Evolutionary conservation across 2,113 vertebrate genomes (phyloP), one percentile per base, ranked within the genome.

Genomic region (Chascanopsetta lugubris): DNA sequence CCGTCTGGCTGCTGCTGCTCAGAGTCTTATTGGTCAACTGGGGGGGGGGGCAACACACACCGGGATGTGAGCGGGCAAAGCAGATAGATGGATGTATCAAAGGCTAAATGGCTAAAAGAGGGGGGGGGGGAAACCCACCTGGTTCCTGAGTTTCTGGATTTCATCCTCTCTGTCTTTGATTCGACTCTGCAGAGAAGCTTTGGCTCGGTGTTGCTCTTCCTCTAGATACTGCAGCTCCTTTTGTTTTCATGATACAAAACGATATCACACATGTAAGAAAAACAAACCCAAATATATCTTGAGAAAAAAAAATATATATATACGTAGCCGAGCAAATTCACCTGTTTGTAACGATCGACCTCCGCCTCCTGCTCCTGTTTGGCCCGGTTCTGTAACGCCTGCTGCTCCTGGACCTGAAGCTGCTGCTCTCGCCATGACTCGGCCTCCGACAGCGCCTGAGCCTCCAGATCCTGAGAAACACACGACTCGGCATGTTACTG

Each of bases 111-210:
- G n/a, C n/a, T n/a, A n/a, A n/a, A n/a, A n/a, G n/a, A n/a, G n/a
- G n/a, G n/a, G n/a, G n/a, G n/a, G n/a, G n/a, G n/a, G n/a, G n/a
- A 10, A 22, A 55, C 66, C 27, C 5, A 87, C 80, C 95, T 99
- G 97, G 84, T 98, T 98, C 87, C 97, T 94, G 76, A 99, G 96
- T 85, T 98, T 99, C 69, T 99, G 95, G 79, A 99, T 98, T 87
- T 99, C 97, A 60, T 99, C 97, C 72, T 99, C 97, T 84, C 97
- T 76, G 90, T 99, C 96, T 87, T 95, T 94, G 81, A 99, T 92
- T 77, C 96, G 94, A 88, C 92, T 95, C 84, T 99, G 97, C 71
- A 99, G 88, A 12, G 93, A 93, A 54, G 85, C 93, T 89, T 98
- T 97, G 25, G 94, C 93, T 64, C 94, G 92, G 76, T 96, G 94